These are phyloP conservation scores for Allobates femoralis DNA, from an alignment of 2,797 vertebrate genomes.

Conservation along the genomic window DNA sequence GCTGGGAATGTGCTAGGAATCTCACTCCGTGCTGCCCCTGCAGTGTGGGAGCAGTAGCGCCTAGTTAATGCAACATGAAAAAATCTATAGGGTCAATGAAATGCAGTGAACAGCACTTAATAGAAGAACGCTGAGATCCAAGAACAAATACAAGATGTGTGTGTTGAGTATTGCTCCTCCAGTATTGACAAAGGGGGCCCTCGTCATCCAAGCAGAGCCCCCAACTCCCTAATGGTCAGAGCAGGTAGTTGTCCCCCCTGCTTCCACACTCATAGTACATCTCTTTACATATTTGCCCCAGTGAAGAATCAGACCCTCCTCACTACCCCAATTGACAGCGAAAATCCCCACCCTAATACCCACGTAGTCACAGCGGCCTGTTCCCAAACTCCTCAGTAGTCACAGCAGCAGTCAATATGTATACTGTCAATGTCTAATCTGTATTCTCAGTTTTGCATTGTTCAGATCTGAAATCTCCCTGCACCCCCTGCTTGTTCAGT, in stretches of 20 bases:
- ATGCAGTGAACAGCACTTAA: background rate
- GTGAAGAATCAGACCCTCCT: background rate
- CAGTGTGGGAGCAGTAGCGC: background rate
- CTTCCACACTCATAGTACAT: background rate
- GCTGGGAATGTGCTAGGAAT: constrained; percentile 7
- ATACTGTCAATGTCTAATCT: too few species aligned
- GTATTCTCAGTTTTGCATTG: too few species aligned
- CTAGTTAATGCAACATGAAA: background rate
- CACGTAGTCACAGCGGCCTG: background rate
- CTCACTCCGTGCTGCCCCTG: background rate
- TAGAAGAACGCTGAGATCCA: background rate
- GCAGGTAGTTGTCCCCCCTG: too few species aligned
- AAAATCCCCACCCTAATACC: background rate
- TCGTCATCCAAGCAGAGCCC: background rate
- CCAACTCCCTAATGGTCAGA: background rate
- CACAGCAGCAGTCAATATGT: background rate
- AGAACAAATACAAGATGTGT: too few species aligned
- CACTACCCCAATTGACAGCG: background rate
- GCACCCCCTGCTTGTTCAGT: too few species aligned
- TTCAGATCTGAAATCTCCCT: too few species aligned
- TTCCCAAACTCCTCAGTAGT: background rate
- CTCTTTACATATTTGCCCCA: too few species aligned
- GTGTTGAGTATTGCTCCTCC: too few species aligned
- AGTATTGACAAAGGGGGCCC: too few species aligned
- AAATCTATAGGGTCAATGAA: background rate